phyloP scores from a whole-genome alignment of 2,797 vertebrate species.

The Spondyliosoma cantharus region DNA sequence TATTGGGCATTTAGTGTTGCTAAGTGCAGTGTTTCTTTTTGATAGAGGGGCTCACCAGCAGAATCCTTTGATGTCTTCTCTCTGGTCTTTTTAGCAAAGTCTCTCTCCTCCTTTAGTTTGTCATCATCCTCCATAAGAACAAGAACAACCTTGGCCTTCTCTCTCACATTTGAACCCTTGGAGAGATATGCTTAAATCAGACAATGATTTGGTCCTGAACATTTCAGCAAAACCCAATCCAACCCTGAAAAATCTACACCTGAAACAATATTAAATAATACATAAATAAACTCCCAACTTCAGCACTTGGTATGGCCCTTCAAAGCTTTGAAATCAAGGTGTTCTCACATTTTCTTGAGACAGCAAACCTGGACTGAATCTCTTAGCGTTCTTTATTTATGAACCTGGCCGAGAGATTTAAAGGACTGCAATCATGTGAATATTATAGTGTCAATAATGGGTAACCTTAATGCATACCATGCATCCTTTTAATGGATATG shows the following conservation, averaged over 20 bases:
- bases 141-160: constrained; percentile 96
- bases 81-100: constrained; percentile 96
- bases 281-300: not conserved
- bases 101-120: constrained; percentile 93
- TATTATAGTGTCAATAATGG: constrained; percentile 1
- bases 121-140: constrained; percentile 93
- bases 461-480: constrained; percentile 3
- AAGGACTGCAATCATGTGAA: not conserved
- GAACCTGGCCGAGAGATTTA: not conserved
- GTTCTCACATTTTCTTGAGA: not conserved
- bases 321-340: not conserved
- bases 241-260: not conserved
- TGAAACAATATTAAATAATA: not conserved
- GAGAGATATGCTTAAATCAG: constrained; percentile 28
- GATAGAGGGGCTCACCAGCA: constrained; percentile 81
- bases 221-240: not conserved
- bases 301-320: not conserved
- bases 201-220: not conserved
- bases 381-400: not conserved
- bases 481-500: constrained; percentile 15
- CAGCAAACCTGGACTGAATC: not conserved
- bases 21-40: not conserved
- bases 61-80: constrained; percentile 94
- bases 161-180: constrained; percentile 92
- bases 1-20: not conserved